Percentiles rank a stretch among this genome's conserved stretches.
Conservation (phyloP, 2,113 vertebrate species). For the Setophaga coronata region DNA sequence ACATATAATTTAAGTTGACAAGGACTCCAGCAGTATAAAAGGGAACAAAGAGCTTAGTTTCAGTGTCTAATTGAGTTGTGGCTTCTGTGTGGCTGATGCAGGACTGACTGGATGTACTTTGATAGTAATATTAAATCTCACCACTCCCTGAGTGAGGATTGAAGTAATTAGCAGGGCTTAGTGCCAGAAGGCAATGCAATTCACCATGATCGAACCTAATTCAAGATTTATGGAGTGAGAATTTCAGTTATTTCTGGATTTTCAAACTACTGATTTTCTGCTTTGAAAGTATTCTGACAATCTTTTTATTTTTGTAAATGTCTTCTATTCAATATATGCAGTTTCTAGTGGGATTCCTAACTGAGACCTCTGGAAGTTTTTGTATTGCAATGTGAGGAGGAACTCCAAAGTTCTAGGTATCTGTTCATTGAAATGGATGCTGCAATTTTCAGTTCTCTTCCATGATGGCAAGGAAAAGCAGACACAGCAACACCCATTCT, state of each 20-base stretch:
- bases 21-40: neutral
- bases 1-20: conserved; percentile 38
- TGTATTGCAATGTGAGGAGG: neutral
- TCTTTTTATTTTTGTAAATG: neutral
- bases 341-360: neutral
- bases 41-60: conserved; percentile 25
- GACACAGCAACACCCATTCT: neutral
- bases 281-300: neutral
- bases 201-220: neutral
- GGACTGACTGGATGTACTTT: conserved; percentile 17
- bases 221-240: conserved; percentile 25
- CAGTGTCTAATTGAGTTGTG: conserved; percentile 44
- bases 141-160: conserved; percentile 36
- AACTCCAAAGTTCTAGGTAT: neutral
- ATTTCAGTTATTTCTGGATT: conserved; percentile 25
- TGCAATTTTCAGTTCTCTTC: neutral
- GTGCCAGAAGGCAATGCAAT: conserved; percentile 2
- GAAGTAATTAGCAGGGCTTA: conserved; percentile 40
- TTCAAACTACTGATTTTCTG: neutral
- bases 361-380: neutral
- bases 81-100: neutral
- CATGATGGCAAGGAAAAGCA: neutral
- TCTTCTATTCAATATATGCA: neutral
- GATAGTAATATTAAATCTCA: conserved; percentile 31
- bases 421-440: neutral